Conservation (phyloP, 2,113 vertebrate genomes). For the Leucopsar rothschildi region DNA sequence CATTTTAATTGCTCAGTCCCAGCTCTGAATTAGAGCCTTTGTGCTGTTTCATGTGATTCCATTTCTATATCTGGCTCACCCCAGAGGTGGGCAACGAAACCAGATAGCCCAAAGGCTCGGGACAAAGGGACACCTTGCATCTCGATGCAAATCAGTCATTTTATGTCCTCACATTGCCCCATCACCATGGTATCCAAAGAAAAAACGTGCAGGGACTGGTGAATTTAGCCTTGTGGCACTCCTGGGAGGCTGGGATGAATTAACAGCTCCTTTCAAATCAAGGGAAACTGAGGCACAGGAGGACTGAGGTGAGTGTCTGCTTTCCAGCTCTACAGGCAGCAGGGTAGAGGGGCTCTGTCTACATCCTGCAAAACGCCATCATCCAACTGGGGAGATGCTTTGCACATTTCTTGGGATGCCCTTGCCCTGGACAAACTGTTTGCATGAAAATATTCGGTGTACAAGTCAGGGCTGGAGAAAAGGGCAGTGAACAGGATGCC, state of each 20-base stretch:
- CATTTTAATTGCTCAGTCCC: constrained; percentile 35
- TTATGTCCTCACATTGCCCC: not conserved
- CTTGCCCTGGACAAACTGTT: not conserved
- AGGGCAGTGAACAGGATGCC: not conserved
- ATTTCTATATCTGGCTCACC: not conserved
- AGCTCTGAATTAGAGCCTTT: constrained; percentile 11
- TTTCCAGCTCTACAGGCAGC: not conserved
- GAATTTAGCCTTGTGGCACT: not conserved
- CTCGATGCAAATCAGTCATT: not conserved
- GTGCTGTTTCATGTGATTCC: not conserved
- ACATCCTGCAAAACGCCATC: not conserved
- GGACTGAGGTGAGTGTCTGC: not conserved
- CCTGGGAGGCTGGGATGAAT: not conserved
- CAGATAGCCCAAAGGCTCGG: not conserved
- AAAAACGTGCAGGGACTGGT: not conserved
- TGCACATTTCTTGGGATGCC: not conserved
- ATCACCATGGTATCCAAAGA: not conserved
- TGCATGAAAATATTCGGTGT: not conserved
- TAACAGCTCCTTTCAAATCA: not conserved
- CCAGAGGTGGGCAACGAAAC: not conserved
- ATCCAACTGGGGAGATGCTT: not conserved
- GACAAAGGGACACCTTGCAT: not conserved
- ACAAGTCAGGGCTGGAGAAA: not conserved
- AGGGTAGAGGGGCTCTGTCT: not conserved
- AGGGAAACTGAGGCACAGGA: not conserved